Conservation (phyloP, 92 coral and sea anemone species). For the Zoanthus sansibaricus region DNA sequence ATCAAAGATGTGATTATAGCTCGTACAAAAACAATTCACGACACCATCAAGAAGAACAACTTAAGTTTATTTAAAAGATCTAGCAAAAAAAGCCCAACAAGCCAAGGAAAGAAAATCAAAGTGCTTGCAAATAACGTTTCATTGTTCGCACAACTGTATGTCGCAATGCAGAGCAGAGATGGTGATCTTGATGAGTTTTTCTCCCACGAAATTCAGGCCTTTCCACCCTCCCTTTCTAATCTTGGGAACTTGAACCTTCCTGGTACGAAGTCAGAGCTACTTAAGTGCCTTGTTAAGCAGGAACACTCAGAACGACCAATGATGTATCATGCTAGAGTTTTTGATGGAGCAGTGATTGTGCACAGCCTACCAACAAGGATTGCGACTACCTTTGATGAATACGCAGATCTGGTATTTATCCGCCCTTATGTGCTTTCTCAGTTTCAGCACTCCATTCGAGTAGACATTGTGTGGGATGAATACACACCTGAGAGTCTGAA, state of each 20-base stretch:
- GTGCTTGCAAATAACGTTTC: neutral
- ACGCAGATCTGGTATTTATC: too few species aligned
- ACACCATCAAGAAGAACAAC: neutral
- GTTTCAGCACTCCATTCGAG: too few species aligned
- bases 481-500: too few species aligned
- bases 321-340: neutral
- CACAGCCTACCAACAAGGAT: too few species aligned
- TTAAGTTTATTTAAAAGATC: neutral
- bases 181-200: constrained; percentile 50
- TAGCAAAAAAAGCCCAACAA: neutral
- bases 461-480: too few species aligned
- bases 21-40: neutral
- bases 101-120: neutral
- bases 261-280: neutral
- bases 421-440: too few species aligned
- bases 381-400: too few species aligned
- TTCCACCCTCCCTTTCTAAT: constrained; percentile 54
- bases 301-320: neutral
- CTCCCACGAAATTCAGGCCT: constrained; percentile 50
- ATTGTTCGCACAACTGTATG: neutral
- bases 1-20: neutral
- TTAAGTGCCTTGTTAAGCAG: neutral
- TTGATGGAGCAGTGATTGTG: too few species aligned
- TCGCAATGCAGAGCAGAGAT: constrained; percentile 4
- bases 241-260: neutral